Conservation (phyloP, 2,888 invertebrate genomes). For the Anagyrus pseudococci region DNA sequence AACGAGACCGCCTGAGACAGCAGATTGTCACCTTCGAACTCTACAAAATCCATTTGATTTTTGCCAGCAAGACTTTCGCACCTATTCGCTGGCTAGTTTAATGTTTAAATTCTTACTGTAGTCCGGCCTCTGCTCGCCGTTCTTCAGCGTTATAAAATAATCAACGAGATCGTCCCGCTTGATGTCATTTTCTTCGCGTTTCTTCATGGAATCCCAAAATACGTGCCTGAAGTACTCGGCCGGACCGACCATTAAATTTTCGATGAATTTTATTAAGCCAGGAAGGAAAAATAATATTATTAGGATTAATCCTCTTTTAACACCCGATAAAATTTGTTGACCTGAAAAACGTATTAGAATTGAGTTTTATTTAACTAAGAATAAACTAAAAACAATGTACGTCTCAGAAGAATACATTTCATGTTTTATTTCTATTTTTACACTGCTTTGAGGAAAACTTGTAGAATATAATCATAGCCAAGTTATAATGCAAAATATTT, state of each 20-base stretch:
- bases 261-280: constrained; percentile 41
- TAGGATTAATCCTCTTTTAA: constrained; percentile 44
- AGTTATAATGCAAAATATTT: neutral
- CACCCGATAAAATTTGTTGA: constrained; percentile 43
- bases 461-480: no score
- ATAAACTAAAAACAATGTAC: no score
- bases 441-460: no score
- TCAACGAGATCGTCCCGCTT: constrained; percentile 50
- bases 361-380: neutral
- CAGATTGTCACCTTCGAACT: constrained; percentile 50
- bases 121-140: constrained; percentile 45
- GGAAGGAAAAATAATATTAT: constrained; percentile 49
- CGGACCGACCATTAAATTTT: constrained; percentile 42
- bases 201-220: constrained; percentile 48
- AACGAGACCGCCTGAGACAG: constrained; percentile 50
- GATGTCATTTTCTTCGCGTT: constrained; percentile 42
- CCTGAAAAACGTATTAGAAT: constrained; percentile 39
- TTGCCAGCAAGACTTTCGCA: no score
- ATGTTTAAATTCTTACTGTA: constrained; percentile 46
- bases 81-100: no score
- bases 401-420: no score
- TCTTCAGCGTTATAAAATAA: constrained; percentile 45
- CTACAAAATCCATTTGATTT: no score
- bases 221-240: constrained; percentile 47
- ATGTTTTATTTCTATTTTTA: no score